Percentiles rank a stretch among this genome's conserved stretches.
phyloP scores from a whole-genome alignment of 1,140 invertebrate species.

The Aphelinus atriplicis region DNA sequence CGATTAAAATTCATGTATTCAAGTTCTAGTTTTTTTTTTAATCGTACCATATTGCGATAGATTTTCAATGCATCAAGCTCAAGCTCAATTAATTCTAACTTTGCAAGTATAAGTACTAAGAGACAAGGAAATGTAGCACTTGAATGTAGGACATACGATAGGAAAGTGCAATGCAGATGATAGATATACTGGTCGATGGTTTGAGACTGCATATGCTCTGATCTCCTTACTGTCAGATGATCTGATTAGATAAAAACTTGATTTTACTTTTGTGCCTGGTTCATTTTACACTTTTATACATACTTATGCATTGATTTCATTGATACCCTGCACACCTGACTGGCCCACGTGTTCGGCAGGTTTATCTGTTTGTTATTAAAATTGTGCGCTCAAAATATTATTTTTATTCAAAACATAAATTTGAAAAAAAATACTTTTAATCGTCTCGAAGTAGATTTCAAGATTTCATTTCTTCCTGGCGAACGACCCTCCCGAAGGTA shows the following conservation, averaged over 20 bases:
- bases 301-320: not conserved
- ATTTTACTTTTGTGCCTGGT: slow-evolving; percentile 3
- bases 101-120: not conserved
- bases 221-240: slow-evolving; percentile 24
- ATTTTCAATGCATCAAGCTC: not conserved
- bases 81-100: slow-evolving; percentile 12
- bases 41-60: too few relatives aligned
- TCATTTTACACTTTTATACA: not conserved
- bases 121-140: slow-evolving; percentile 3
- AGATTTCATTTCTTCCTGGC: too few relatives aligned
- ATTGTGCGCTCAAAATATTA: too few relatives aligned
- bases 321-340: not conserved
- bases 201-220: slow-evolving; percentile 23
- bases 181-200: slow-evolving; percentile 23
- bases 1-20: too few relatives aligned
- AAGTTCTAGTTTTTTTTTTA: too few relatives aligned
- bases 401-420: too few relatives aligned
- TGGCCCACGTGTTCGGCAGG: not conserved
- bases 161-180: slow-evolving; percentile 22
- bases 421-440: too few relatives aligned
- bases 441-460: too few relatives aligned
- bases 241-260: slow-evolving; percentile 28
- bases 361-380: too few relatives aligned
- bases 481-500: too few relatives aligned
- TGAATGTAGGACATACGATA: slow-evolving; percentile 27